phyloP scores from a whole-genome alignment of 2,888 invertebrate species.

The Ceramica pisi region DNA sequence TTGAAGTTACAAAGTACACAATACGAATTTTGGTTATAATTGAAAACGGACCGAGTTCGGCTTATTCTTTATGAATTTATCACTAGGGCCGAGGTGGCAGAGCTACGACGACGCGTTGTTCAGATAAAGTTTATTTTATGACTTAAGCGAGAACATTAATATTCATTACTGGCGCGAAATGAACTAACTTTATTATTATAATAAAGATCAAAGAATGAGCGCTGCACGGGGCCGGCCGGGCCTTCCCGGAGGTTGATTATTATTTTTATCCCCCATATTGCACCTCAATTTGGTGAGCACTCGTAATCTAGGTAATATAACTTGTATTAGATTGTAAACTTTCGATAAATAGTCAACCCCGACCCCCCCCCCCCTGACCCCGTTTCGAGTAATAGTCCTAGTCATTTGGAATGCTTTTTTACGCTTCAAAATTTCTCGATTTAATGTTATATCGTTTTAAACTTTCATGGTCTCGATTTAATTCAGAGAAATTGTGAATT shows the following conservation, averaged over 20 bases:
- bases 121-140: constrained; percentile 90
- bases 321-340: no score
- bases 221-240: constrained; percentile 65
- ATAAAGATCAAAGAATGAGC: constrained; percentile 85
- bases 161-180: constrained; percentile 89
- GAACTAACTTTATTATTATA: constrained; percentile 89
- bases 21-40: constrained; percentile 85
- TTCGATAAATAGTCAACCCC: no score
- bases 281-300: constrained; percentile 55
- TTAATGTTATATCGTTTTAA: no score
- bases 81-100: constrained; percentile 80
- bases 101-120: constrained; percentile 83
- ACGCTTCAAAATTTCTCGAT: no score
- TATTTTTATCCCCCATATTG: constrained; percentile 65
- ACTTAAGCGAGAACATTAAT: constrained; percentile 89
- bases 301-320: no score
- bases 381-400: no score
- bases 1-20: constrained; percentile 83
- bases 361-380: no score
- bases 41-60: constrained; percentile 86
- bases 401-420: no score
- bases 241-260: constrained; percentile 70
- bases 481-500: no score
- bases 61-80: constrained; percentile 88
- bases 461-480: no score